phyloP scores from a whole-genome alignment of 2,888 invertebrate genomes.

The Erebia aethiops region DNA sequence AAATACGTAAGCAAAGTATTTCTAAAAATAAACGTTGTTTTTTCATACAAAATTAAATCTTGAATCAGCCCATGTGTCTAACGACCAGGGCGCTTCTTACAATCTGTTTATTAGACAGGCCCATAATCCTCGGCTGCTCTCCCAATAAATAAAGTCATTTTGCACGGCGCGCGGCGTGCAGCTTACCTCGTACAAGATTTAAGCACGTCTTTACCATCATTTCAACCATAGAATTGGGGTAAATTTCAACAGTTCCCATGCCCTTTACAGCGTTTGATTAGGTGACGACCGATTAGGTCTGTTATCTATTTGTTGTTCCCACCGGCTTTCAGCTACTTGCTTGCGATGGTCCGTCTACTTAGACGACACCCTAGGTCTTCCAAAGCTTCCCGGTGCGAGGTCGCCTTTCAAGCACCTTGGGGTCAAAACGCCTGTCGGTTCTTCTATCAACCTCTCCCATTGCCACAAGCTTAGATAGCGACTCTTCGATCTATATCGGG shows the following conservation, averaged over 20 bases:
- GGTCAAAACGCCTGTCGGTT: too few species aligned
- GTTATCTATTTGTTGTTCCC: too few species aligned
- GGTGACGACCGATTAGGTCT: neutral
- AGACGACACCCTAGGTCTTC: too few species aligned
- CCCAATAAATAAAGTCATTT: constrained; percentile 62
- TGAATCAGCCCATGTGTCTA: constrained; percentile 16
- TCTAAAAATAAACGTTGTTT: neutral
- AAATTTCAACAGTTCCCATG: neutral
- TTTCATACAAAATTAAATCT: neutral
- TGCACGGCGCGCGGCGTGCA: constrained; percentile 62
- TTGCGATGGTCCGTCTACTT: too few species aligned
- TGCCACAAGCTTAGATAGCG: too few species aligned
- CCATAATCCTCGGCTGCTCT: constrained; percentile 36
- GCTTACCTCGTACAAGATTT: constrained; percentile 50
- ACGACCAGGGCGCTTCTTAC: constrained; percentile 22
- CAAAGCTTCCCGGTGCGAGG: too few species aligned
- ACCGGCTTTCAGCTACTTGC: too few species aligned
- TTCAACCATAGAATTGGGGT: neutral
- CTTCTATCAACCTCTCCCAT: too few species aligned
- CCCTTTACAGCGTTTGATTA: constrained; percentile 4
- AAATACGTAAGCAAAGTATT: neutral
- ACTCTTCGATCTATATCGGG: too few species aligned
- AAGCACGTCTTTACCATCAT: constrained; percentile 32
- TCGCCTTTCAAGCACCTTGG: too few species aligned
- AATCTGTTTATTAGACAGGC: constrained; percentile 40